These are phyloP conservation scores for Noctua janthina DNA, from an alignment of 2,888 invertebrate species.

Conservation along the genomic window DNA sequence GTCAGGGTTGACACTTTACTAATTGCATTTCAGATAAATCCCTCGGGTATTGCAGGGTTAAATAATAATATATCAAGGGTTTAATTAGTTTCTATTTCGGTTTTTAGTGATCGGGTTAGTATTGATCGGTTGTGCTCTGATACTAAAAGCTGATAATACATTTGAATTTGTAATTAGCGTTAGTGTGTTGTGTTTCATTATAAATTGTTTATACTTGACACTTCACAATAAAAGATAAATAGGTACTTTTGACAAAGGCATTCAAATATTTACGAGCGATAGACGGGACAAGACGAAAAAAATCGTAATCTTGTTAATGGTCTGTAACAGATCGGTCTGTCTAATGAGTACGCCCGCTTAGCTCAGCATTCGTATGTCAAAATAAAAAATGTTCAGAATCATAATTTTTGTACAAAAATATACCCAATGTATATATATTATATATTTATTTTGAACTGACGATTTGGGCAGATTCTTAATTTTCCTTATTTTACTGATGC, in stretches of 20 bases:
- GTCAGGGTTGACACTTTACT: slow-evolving; percentile 60
- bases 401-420: too few relatives aligned
- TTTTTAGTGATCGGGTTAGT: slow-evolving; percentile 34
- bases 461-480: too few relatives aligned
- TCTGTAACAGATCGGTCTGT: too few relatives aligned
- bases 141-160: neutral
- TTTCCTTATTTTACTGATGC: too few relatives aligned
- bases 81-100: slow-evolving; percentile 37
- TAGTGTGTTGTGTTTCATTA: neutral
- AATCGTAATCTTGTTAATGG: too few relatives aligned
- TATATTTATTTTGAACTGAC: too few relatives aligned
- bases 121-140: neutral
- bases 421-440: too few relatives aligned
- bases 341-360: too few relatives aligned
- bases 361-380: too few relatives aligned
- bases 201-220: neutral
- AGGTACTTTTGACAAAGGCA: neutral
- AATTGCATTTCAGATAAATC: slow-evolving; percentile 61
- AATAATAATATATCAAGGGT: slow-evolving; percentile 46
- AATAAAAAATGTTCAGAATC: too few relatives aligned
- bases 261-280: too few relatives aligned
- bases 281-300: too few relatives aligned
- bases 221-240: neutral
- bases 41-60: slow-evolving; percentile 36
- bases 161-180: neutral